These are phyloP conservation scores for Nesometra sesokonis DNA, from an alignment of 35 echinoderm and acorn worm species.

Conservation along the genomic window DNA sequence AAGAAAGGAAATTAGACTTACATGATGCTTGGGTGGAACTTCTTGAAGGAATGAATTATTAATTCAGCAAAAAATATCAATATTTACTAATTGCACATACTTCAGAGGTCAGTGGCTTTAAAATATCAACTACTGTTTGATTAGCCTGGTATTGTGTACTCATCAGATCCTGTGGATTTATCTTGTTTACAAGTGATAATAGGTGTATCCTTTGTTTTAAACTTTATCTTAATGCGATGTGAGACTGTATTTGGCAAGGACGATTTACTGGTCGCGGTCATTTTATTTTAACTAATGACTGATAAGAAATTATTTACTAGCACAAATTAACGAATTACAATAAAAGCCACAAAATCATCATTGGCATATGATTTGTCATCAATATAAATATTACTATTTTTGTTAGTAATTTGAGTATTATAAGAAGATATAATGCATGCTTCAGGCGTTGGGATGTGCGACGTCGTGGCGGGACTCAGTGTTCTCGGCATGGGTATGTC, in stretches of 20 bases:
- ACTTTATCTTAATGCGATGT: neutral
- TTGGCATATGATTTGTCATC: no score
- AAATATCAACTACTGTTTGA: neutral
- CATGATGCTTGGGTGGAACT: neutral
- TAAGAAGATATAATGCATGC: no score
- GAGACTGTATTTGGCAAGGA: neutral
- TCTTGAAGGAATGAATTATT: neutral
- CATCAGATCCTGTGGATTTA: neutral
- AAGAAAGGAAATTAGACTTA: neutral
- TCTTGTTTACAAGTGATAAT: neutral
- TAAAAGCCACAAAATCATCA: no score
- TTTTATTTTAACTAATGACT: neutral
- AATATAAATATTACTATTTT: no score
- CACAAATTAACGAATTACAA: no score
- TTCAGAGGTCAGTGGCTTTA: neutral
- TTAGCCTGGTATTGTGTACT: neutral
- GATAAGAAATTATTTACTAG: no score
- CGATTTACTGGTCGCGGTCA: neutral
- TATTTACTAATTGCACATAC: neutral
- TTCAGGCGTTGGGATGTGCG: no score
- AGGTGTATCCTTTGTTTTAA: neutral
- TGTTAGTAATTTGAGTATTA: no score
- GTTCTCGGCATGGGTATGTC: no score
- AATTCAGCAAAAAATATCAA: neutral
- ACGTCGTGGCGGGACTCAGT: no score